phyloP scores from a whole-genome alignment of 2,888 invertebrate genomes.

The Agonopterix arenella region DNA sequence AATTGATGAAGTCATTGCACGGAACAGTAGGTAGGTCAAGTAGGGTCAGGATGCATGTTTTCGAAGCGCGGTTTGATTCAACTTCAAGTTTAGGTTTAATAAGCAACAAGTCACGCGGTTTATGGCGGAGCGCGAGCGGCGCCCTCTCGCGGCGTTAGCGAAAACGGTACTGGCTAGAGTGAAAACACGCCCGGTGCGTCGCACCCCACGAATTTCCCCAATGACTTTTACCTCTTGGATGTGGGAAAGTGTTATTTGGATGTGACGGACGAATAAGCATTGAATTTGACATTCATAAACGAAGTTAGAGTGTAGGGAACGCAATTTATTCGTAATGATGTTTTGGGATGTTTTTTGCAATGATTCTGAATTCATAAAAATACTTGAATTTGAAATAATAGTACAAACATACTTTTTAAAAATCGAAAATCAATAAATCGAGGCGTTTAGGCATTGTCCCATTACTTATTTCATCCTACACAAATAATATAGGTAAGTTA shows the following conservation, averaged over 20 bases:
- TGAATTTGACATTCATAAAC: too few relatives aligned
- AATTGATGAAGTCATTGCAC: constrained; percentile 25
- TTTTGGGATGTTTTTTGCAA: too few relatives aligned
- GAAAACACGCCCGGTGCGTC: constrained; percentile 65
- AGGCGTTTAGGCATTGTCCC: too few relatives aligned
- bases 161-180: constrained; percentile 63
- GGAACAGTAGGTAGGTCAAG: constrained; percentile 21
- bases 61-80: constrained; percentile 1
- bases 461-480: too few relatives aligned
- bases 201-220: constrained; percentile 71
- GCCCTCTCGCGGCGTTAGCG: constrained; percentile 71
- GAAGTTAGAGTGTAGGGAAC: too few relatives aligned
- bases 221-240: constrained; percentile 65
- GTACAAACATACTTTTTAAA: too few relatives aligned
- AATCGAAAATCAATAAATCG: too few relatives aligned
- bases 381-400: too few relatives aligned
- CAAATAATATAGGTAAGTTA: too few relatives aligned
- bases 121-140: constrained; percentile 41
- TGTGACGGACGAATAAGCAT: constrained; percentile 11
- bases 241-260: constrained; percentile 51
- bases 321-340: too few relatives aligned
- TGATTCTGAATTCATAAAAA: too few relatives aligned
- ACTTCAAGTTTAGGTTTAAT: neutral
- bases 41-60: constrained; percentile 43
- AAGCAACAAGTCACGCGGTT: constrained; percentile 67